Evolutionary conservation across 2,888 invertebrate species (phyloP), one percentile per base, ranked within the genome.

Genomic region (Nyleta sp.): DNA sequence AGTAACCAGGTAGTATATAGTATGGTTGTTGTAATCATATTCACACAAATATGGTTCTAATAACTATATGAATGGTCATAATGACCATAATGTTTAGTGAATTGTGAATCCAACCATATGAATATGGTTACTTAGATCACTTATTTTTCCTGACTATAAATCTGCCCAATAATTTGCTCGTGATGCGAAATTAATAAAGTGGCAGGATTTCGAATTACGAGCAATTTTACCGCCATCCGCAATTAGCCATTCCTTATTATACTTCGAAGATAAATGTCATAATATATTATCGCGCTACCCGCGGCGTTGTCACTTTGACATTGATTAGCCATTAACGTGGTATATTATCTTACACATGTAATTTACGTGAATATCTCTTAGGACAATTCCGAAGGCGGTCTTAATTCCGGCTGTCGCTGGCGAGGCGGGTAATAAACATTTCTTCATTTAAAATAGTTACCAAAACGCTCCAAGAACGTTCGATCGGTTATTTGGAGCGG

Each of bases 291-390:
- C 59, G n/a, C 44, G 28, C 15, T 18, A n/a, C 59, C 17, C 59
- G 44, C 44, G 40, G 59, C 31, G 28, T 44, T 59, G 59, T 59
- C 44, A 44, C 31, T 59, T 17, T 59, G 59, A 59, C 59, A 59
- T 59, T 59, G 59, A 59, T 59, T 59, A 59, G 59, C 31, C 59
- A 59, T 59, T 59, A 59, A 44, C n/a, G 59, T 31, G 44, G 44
- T 44, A 44, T 6, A 44, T 28, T 28, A 57, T 40, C 44, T 44
- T 44, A 20, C 18, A 44, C 31, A 17, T 57, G 28, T 57, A 57
- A 57, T 57, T 57, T 28, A 28, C 42, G 28, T 28, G 28, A 28
- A 57, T 42, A 42, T 42, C 17, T 57, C 57, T 57, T 28, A 17
- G 17, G 28, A 3, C 42, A 11, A 40, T 20, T 55, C 10, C 8